Conservation (phyloP, 2,888 invertebrate species). For the Helobdella robusta region DNA sequence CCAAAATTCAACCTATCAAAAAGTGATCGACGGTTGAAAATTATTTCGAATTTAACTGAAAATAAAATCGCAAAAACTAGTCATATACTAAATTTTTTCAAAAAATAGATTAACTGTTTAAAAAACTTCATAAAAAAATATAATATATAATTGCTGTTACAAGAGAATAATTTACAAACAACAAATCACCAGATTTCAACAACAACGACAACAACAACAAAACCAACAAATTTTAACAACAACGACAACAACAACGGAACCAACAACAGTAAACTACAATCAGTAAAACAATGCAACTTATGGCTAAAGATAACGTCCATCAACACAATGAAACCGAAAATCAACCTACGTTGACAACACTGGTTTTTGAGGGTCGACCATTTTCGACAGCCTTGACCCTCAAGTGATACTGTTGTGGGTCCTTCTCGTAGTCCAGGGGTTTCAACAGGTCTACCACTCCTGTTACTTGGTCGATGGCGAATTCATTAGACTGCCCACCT, state of each 20-base stretch:
- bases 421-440: slow-evolving; percentile 92
- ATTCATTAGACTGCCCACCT: slow-evolving; percentile 59
- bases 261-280: not conserved
- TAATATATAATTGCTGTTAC: no score
- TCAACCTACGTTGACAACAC: slow-evolving; percentile 82
- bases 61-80: no score
- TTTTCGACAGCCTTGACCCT: slow-evolving; percentile 77
- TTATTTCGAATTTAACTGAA: no score
- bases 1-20: no score
- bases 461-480: slow-evolving; percentile 29
- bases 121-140: no score
- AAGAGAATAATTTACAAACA: no score
- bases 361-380: slow-evolving; percentile 86
- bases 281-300: not conserved
- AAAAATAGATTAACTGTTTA: no score
- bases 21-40: no score
- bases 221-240: not conserved
- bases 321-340: not conserved
- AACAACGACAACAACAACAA: not conserved
- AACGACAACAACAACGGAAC: not conserved
- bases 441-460: slow-evolving; percentile 90
- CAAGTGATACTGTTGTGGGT: slow-evolving; percentile 62
- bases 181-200: not conserved
- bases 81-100: no score
- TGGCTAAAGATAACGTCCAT: not conserved